Base-by-base conservation (phyloP, 2,797 vertebrate species). In the Kryptopterus vitreolus region DNA sequence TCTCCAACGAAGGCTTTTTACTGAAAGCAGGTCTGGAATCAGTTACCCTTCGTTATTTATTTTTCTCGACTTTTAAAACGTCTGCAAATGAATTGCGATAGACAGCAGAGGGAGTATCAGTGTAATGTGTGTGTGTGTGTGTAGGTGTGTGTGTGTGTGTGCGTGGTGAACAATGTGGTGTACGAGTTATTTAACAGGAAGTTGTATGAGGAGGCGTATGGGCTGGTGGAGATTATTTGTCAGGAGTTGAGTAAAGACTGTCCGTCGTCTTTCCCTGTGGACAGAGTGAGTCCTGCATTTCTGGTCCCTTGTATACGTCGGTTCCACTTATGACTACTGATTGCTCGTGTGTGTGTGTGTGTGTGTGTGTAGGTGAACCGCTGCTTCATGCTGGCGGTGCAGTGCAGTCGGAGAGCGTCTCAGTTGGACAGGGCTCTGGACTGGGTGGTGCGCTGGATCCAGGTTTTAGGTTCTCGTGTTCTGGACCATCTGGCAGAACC, bases 311-410 rank as follows among this genome's bases (percentile, higher is more conserved):
- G 33, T 20, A 57, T 6, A 57, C 70, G n/a, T n/a, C 0, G 2
- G n/a, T 22, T n/a, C 1, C 26, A 18, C 13, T 26, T 22, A 3
- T 2, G 6, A 52, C 2, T 31, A n/a, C 33, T 55, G 12, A 10
- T 10, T 71, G 26, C 18, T n/a, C 5, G 0, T 29, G 7, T 78
- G 50, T 11, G 5, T 38, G 4, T 65, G 31, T 20, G 22, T 77
- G 20, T 48, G 50, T 59, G 46, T 63, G 79, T 9, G 12, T 85
- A 98, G 97, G 66, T 96, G 71, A 95, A 92, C 83, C 93, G 92
- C 1, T 94, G 92, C 69, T 98, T 97, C 91, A 93, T 94, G 91
- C 88, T 98, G 76, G 93, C 93, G 0, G 94, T 96, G 46, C 95
- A 97, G 87, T 92, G 93, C 22, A 93, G 91, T 84, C 92, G 94